Evolutionary conservation across 2,797 vertebrate species (phyloP), one percentile per base, ranked within the genome.

Genomic region (Diplodus sargus): DNA sequence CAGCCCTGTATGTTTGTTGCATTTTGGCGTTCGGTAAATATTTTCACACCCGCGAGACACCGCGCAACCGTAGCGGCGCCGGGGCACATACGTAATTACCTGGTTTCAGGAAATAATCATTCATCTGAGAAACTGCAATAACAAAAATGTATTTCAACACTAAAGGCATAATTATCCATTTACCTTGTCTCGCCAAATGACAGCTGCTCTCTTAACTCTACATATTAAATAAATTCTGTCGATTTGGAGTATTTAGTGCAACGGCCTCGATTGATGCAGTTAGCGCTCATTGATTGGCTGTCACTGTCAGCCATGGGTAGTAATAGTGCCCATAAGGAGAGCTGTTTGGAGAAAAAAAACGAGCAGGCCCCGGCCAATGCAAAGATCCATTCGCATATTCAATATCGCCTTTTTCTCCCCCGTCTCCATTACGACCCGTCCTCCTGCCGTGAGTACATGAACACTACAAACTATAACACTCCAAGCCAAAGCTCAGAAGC

Each of bases 281-380:
- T 89, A 85, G 75, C 0, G 14, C 30, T 61, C 65, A 75, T 78
- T 76, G 82, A 91, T 84, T 76, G 76, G 47, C 69, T 81, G 68
- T 84, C 82, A 64, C 57, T 42, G 65, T 82, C 63, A 64, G 68
- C 49, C 23, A 22, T 7, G 47, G 42, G 34, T 14, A 15, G 52
- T 68, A 77, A 82, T 70, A 18, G 54, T 23, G 59, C 11, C 45
- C 59, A 34, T 62, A 56, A 59, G 48, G 12, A 59, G 42, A 59
- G 71, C 39, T 15, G 15, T 59, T 43, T 51, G 48, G 28, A 4
- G 28, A 28, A 28, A 28, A 28, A 18, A 11, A 64, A 23, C 9
- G n/a, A 72, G 34, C 42, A 8, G 4, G 23, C 15, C 51, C 57
- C 30, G 3, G 45, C 14, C 57, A 1, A 75, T 73, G 59, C 59